A percentile compares a stretch with the other conserved stretches of the same genome.
phyloP scores from a whole-genome alignment of 2,888 invertebrate genomes.

The Tenthredo mesomela region DNA sequence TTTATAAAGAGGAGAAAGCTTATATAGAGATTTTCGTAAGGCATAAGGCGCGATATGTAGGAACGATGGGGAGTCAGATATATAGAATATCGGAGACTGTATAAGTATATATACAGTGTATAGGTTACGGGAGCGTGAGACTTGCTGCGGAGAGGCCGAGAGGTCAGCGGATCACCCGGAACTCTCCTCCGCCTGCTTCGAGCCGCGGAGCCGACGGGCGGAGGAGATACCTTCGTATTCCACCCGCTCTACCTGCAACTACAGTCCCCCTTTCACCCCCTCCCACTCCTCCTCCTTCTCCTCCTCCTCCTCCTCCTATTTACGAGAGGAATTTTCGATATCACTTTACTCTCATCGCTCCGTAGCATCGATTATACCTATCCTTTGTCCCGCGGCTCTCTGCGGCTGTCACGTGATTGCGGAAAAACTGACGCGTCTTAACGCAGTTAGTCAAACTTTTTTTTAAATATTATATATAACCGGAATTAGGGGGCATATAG shows the following conservation, averaged over 20 bases:
- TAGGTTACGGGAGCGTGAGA: slow-evolving; percentile 79
- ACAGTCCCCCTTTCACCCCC: slow-evolving; percentile 47
- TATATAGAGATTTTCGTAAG: slow-evolving; percentile 43
- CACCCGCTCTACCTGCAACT: slow-evolving; percentile 54
- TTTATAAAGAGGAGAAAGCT: slow-evolving; percentile 39
- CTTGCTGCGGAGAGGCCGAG: slow-evolving; percentile 77
- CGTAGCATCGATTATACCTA: slow-evolving; percentile 45
- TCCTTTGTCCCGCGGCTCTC: slow-evolving; percentile 49
- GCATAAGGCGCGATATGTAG: slow-evolving; percentile 46
- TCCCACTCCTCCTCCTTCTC: background rate
- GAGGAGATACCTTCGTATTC: slow-evolving; percentile 52
- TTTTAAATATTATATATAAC: background rate
- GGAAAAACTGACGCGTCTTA: slow-evolving; percentile 38
- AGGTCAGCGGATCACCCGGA: slow-evolving; percentile 79
- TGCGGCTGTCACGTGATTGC: slow-evolving; percentile 32
- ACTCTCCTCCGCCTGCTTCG: slow-evolving; percentile 72
- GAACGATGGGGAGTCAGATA: slow-evolving; percentile 47
- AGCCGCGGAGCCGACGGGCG: slow-evolving; percentile 52
- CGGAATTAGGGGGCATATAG: background rate
- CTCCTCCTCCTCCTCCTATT: slow-evolving; percentile 54
- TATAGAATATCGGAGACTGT: slow-evolving; percentile 52
- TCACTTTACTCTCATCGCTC: slow-evolving; percentile 52
- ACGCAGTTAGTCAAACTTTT: slow-evolving; percentile 7
- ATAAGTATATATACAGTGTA: slow-evolving; percentile 72
- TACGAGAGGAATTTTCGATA: slow-evolving; percentile 54